Percentiles rank a stretch among this genome's conserved stretches.
Conservation (phyloP, 2,113 vertebrate species). For the Daubentonia madagascariensis region DNA sequence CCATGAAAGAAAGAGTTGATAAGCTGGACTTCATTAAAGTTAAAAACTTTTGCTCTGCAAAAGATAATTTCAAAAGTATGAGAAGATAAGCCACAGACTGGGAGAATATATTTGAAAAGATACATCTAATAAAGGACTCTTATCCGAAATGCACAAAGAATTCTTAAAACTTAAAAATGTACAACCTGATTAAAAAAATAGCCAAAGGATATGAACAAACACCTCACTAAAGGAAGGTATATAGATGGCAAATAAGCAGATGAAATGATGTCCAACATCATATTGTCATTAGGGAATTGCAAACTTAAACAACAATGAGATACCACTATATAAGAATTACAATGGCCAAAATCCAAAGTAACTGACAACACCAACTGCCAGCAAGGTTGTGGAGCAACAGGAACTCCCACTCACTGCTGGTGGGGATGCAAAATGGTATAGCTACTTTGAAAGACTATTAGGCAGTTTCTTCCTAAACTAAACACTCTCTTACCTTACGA, state of each 20-base stretch:
- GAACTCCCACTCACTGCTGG: not conserved
- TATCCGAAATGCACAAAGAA: not conserved
- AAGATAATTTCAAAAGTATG: not conserved
- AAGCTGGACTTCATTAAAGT: not conserved
- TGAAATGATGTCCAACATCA: not conserved
- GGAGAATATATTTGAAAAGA: not conserved
- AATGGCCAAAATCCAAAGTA: not conserved
- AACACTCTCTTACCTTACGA: not conserved
- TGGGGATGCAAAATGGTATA: not conserved
- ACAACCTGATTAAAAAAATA: not conserved
- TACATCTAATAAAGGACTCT: not conserved
- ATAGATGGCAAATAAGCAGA: not conserved
- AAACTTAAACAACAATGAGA: not conserved
- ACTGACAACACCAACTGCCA: not conserved
- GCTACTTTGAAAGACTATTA: not conserved
- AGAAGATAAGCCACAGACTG: not conserved
- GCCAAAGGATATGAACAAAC: not conserved
- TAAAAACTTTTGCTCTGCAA: not conserved
- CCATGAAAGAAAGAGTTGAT: not conserved
- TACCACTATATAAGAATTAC: not conserved
- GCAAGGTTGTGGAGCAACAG: not conserved
- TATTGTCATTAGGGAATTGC: not conserved
- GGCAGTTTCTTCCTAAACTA: not conserved
- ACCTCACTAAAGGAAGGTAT: not conserved
- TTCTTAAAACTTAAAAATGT: not conserved